Base-by-base conservation (phyloP, 1,140 invertebrate genomes). In the Papilio polytes region DNA sequence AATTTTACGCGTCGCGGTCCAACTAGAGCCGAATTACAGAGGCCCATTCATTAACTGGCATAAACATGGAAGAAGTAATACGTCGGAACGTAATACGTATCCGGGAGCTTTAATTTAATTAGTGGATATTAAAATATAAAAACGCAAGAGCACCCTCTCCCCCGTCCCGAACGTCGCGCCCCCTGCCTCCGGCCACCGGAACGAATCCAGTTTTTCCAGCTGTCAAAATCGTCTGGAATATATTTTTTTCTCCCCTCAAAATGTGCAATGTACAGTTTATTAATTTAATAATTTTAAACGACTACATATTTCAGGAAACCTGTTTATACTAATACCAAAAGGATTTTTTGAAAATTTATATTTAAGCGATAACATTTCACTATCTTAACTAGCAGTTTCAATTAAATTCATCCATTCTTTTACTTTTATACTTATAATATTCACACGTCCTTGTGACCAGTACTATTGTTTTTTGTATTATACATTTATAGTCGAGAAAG, bases 91-190 rank as follows among this genome's bases (percentile, higher is more conserved):
- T 73, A 84, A 72, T 83, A 83, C 77, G 73, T 81, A 84, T 84
- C 78, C 83, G 78, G 79, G 31, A 80, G 83, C 77, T 82, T 82
- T 80, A 80, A 84, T 80, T 84, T 84, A 84, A 84, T 84, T 82
- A 74, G 73, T 74, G 73, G 46, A 78, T 70, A 81, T 81, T 78
- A 76, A 63, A 78, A 66, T n/a, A 44, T 78, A 66, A 78, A 70
- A 78, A 78, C 77, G 77, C 77, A 10, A 36, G 77, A 63, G 56
- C n/a, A 66, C 77, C 63, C 13, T n/a, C 56, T 7, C 53, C n/a
- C 6, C n/a, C n/a, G n/a, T 18, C 22, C 59, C 59, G 63, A 26
- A 31, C 26, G 12, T 13, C 13, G 13, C 22, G 12, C 63, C 63
- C 26, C 13, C 26, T 22, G 63, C 63, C 77, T 78, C 18, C 31